A percentile compares a stretch with the other conserved stretches of the same genome.
Evolutionary conservation across 1,140 invertebrate species (phyloP).

Genomic region (Phortica variegata): DNA sequence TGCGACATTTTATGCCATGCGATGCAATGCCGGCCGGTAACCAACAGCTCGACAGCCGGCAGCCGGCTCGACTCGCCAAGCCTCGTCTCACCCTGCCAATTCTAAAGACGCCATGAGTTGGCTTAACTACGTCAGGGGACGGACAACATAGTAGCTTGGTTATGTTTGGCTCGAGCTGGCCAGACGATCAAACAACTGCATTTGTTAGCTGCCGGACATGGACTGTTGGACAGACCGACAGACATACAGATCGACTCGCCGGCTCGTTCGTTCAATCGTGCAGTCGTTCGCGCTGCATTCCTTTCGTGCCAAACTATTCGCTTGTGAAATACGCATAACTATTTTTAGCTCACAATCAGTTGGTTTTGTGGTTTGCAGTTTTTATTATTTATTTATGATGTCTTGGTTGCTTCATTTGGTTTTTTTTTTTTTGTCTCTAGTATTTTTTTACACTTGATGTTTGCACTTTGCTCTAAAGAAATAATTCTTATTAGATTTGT

Average conservation of each 20-base stretch:
- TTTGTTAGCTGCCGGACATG: neutral
- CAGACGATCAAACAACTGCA: neutral
- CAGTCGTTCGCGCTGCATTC: conserved; percentile 38
- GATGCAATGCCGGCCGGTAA: conserved; percentile 18
- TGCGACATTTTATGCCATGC: conserved; percentile 37
- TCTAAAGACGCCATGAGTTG: neutral
- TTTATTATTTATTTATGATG: conserved; percentile 24
- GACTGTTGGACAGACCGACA: conserved; percentile 9
- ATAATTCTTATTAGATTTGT: too few species aligned
- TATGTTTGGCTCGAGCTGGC: neutral
- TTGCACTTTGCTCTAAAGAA: too few species aligned
- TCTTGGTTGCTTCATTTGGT: conserved; percentile 15
- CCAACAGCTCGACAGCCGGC: conserved; percentile 19
- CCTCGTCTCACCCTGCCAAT: conserved; percentile 30
- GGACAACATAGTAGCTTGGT: too few species aligned
- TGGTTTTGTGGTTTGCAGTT: conserved; percentile 28
- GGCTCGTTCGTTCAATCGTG: conserved; percentile 10
- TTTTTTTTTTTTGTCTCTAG: conserved; percentile 11
- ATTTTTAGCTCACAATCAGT: conserved; percentile 48
- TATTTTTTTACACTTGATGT: conserved; percentile 1
- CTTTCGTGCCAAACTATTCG: too few species aligned
- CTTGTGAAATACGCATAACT: conserved; percentile 28
- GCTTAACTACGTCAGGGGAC: neutral
- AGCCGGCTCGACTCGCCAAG: conserved; percentile 29
- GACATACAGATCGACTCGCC: conserved; percentile 32